Evolutionary conservation across 2,797 vertebrate species (phyloP).

Genomic region (Enoplosus armatus): DNA sequence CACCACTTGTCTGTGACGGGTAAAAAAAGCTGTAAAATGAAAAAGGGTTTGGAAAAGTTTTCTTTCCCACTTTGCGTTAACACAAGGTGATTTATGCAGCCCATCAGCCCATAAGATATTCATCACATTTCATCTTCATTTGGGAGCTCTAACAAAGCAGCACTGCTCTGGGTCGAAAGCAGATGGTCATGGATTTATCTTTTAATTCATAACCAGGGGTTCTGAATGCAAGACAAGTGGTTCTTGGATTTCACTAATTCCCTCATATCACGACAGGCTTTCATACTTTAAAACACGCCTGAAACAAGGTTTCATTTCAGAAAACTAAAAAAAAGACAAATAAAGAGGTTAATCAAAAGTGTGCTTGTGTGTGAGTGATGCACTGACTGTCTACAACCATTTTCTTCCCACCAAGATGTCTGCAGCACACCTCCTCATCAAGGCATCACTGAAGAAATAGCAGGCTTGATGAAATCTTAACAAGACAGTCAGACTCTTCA

Average conservation of each 20-base stretch:
- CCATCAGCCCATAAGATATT: background rate
- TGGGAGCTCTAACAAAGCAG: background rate
- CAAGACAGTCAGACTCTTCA: slow-evolving; percentile 25
- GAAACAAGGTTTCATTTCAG: slow-evolving; percentile 1
- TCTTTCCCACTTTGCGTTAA: background rate
- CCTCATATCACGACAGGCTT: slow-evolving; percentile 5
- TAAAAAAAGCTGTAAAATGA: slow-evolving; percentile 1
- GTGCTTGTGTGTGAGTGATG: background rate
- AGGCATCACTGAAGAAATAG: slow-evolving; percentile 24
- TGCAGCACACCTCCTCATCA: slow-evolving; percentile 20
- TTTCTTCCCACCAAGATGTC: slow-evolving; percentile 6
- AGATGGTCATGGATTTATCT: slow-evolving; percentile 20
- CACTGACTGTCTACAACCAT: background rate
- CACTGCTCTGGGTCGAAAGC: slow-evolving; percentile 3
- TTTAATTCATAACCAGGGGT: slow-evolving; percentile 6
- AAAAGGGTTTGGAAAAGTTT: background rate
- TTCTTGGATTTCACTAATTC: slow-evolving; percentile 26
- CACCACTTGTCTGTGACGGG: slow-evolving; percentile 9
- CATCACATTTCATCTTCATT: slow-evolving; percentile 20
- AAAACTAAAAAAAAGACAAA: slow-evolving; percentile 26
- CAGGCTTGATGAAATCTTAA: slow-evolving; percentile 40
- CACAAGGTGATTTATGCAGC: slow-evolving; percentile 11
- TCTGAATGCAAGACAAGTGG: slow-evolving; percentile 11
- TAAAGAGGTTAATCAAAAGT: background rate
- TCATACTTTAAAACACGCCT: slow-evolving; percentile 6